These are phyloP conservation scores for Emydura subglobosa DNA, from an alignment of 2,113 vertebrate species.

Conservation along the genomic window DNA sequence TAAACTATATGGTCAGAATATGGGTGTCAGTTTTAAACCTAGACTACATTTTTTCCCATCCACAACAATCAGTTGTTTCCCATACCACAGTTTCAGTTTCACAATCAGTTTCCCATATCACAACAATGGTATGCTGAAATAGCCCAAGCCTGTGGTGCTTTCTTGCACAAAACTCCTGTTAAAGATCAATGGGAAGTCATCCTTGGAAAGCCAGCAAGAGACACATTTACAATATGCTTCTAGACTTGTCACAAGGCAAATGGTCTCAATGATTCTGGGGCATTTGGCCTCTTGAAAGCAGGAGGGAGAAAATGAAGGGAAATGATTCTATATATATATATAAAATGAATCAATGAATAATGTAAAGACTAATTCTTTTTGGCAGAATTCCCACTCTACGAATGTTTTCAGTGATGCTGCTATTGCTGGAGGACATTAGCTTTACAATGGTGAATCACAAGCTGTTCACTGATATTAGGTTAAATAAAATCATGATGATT, in stretches of 20 bases:
- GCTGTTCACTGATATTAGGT: conserved; percentile 33
- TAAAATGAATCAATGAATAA: not conserved
- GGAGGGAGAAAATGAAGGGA: not conserved
- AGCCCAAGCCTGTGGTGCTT: not conserved
- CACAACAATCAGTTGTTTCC: not conserved
- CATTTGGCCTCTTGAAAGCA: not conserved
- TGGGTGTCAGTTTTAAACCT: not conserved
- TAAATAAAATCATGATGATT: conserved; percentile 7
- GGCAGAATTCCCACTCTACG: conserved; percentile 21
- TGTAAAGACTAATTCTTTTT: conserved; percentile 27
- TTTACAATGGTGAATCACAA: conserved; percentile 25
- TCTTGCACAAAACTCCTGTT: not conserved
- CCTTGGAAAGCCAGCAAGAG: not conserved
- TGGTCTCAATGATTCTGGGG: not conserved
- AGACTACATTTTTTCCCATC: not conserved
- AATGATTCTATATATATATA: not conserved
- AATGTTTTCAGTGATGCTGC: not conserved
- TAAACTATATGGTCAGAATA: not conserved
- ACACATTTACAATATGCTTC: not conserved
- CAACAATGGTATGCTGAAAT: not conserved
- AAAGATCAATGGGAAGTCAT: not conserved
- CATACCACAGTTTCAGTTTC: no score
- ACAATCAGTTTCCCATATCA: no score
- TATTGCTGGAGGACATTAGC: conserved; percentile 38
- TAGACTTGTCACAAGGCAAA: not conserved